phyloP scores from a whole-genome alignment of 2,888 invertebrate genomes.

The Andrena fulva region DNA sequence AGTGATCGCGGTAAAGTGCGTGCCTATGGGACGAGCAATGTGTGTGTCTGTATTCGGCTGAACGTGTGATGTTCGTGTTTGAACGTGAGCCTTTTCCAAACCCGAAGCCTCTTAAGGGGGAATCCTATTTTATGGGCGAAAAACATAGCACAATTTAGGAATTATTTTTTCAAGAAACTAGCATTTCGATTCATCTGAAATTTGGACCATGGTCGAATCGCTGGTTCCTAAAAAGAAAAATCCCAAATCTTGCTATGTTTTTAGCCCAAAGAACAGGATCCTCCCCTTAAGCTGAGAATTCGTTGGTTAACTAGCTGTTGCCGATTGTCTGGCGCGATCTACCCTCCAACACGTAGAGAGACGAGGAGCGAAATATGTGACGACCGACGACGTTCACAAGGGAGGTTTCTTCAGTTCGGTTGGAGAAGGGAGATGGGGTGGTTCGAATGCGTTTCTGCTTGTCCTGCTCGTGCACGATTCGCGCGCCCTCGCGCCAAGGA shows the following conservation, averaged over 20 bases:
- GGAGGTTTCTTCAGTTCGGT: neutral
- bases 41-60: slow-evolving; percentile 45
- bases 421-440: too few relatives aligned
- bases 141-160: too few relatives aligned
- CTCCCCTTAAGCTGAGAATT: too few relatives aligned
- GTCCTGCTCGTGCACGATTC: slow-evolving; percentile 20
- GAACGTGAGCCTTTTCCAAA: slow-evolving; percentile 41
- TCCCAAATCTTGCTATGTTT: too few relatives aligned
- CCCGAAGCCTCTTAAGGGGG: neutral
- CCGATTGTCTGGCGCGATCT: neutral
- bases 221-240: too few relatives aligned
- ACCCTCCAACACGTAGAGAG: too few relatives aligned
- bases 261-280: too few relatives aligned
- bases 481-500: slow-evolving; percentile 5
- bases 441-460: too few relatives aligned
- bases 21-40: slow-evolving; percentile 35
- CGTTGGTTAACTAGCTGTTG: neutral
- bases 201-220: too few relatives aligned
- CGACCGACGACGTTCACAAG: neutral
- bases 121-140: too few relatives aligned
- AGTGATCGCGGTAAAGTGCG: slow-evolving; percentile 40
- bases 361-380: neutral
- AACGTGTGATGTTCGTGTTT: slow-evolving; percentile 60
- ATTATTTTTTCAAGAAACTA: too few relatives aligned
- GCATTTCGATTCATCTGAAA: too few relatives aligned